A percentile compares a stretch with the other conserved stretches of the same genome.
Conservation (phyloP, 2,888 invertebrate species). For the Allacma fusca region DNA sequence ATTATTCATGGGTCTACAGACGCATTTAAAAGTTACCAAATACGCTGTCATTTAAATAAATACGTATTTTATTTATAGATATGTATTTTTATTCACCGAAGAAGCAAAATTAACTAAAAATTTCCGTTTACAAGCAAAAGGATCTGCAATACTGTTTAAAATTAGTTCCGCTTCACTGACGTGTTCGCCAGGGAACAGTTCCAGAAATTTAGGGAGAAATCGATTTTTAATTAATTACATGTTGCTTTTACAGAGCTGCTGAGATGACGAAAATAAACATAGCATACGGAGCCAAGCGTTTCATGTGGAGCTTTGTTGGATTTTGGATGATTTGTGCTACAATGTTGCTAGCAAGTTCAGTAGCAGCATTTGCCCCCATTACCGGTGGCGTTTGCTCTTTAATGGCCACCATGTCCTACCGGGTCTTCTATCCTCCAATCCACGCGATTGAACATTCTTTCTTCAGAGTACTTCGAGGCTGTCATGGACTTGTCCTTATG, state of each 20-base stretch:
- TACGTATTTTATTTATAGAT: no score
- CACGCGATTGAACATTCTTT: background rate
- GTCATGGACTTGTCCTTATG: background rate
- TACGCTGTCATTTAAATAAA: no score
- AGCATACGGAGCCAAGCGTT: background rate
- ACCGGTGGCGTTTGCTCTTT: background rate
- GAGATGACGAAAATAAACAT: slow-evolving; percentile 17
- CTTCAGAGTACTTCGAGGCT: background rate
- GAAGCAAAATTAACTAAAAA: no score
- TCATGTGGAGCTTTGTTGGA: slow-evolving; percentile 19
- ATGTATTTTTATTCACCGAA: no score
- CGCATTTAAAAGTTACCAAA: no score
- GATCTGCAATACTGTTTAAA: no score
- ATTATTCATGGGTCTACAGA: background rate
- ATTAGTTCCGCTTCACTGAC: no score
- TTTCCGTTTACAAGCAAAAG: no score
- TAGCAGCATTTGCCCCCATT: background rate
- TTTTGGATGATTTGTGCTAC: background rate
- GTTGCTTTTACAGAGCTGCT: background rate
- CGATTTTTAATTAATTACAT: no score
- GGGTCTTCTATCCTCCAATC: background rate
- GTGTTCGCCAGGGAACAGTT: no score
- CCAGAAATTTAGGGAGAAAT: no score
- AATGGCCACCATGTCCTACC: slow-evolving; percentile 11
- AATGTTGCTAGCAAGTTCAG: background rate